Percentiles rank a stretch among this genome's conserved stretches.
Conservation (phyloP, 2,888 invertebrate genomes). For the Gandaritis pyraliata region DNA sequence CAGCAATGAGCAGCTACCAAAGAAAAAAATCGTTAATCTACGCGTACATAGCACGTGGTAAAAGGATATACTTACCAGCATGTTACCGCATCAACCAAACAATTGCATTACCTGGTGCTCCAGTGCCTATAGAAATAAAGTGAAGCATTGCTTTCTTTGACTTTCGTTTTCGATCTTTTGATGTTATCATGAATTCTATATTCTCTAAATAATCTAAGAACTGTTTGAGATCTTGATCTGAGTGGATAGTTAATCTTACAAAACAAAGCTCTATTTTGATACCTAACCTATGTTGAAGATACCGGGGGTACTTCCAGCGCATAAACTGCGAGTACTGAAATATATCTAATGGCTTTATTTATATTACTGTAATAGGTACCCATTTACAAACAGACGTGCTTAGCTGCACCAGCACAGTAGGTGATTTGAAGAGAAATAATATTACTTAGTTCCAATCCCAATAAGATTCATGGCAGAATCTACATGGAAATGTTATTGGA, state of each 20-base stretch:
- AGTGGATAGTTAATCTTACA: too few species aligned
- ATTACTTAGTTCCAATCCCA: not conserved
- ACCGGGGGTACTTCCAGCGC: too few species aligned
- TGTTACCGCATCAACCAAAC: conserved; percentile 60
- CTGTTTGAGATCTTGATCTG: not conserved
- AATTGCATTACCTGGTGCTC: conserved; percentile 74
- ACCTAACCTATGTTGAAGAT: too few species aligned
- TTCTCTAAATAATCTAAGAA: not conserved
- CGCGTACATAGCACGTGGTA: conserved; percentile 12
- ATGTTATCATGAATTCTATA: conserved; percentile 13
- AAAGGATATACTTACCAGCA: conserved; percentile 24
- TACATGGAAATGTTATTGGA: too few species aligned
- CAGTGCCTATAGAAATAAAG: conserved; percentile 75
- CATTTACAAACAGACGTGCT: too few species aligned
- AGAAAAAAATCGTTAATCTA: conserved; percentile 9
- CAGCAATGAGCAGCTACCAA: conserved; percentile 25
- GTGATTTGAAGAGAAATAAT: too few species aligned
- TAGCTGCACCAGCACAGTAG: too few species aligned
- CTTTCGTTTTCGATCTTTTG: conserved; percentile 72
- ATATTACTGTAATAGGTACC: too few species aligned
- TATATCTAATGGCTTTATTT: too few species aligned
- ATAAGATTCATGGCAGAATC: conserved; percentile 19
- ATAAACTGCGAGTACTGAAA: too few species aligned
- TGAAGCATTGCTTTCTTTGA: conserved; percentile 66
- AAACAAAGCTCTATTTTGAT: not conserved